Conservation (phyloP, 2,113 vertebrate genomes). For the Erpornis zantholeuca region DNA sequence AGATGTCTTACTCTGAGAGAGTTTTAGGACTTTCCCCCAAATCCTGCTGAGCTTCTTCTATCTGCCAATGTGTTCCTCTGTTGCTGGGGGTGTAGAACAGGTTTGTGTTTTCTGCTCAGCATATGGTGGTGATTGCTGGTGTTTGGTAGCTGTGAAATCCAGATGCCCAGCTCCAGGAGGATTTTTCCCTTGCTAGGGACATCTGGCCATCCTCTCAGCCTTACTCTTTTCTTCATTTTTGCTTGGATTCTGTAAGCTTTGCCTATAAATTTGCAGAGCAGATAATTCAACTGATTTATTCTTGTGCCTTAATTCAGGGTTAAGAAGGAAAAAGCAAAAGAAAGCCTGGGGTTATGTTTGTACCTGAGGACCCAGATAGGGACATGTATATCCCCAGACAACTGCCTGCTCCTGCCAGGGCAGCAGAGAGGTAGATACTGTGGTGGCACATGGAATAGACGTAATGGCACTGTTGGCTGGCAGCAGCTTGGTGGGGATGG, state of each 20-base stretch:
- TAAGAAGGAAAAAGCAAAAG: background rate
- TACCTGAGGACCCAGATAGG: background rate
- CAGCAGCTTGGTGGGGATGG: background rate
- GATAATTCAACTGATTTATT: background rate
- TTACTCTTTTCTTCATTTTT: background rate
- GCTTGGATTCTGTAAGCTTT: background rate
- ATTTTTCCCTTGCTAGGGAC: constrained; percentile 43
- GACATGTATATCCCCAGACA: background rate
- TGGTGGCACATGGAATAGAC: background rate
- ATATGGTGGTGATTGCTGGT: constrained; percentile 61
- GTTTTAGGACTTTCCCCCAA: constrained; percentile 7
- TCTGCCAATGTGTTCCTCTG: constrained; percentile 13
- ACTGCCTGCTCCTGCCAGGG: background rate
- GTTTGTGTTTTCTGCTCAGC: constrained; percentile 44
- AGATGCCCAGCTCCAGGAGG: constrained; percentile 54
- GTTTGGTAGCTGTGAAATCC: constrained; percentile 56
- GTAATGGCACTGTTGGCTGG: background rate
- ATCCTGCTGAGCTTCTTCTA: background rate
- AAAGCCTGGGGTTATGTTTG: background rate
- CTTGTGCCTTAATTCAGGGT: background rate
- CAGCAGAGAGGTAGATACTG: background rate
- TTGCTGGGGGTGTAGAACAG: constrained; percentile 6
- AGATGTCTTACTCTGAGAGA: background rate
- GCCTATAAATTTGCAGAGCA: background rate
- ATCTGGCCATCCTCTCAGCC: constrained; percentile 16